Evolutionary conservation across 2,113 vertebrate species (phyloP).

Genomic region (Sus scrofa): DNA sequence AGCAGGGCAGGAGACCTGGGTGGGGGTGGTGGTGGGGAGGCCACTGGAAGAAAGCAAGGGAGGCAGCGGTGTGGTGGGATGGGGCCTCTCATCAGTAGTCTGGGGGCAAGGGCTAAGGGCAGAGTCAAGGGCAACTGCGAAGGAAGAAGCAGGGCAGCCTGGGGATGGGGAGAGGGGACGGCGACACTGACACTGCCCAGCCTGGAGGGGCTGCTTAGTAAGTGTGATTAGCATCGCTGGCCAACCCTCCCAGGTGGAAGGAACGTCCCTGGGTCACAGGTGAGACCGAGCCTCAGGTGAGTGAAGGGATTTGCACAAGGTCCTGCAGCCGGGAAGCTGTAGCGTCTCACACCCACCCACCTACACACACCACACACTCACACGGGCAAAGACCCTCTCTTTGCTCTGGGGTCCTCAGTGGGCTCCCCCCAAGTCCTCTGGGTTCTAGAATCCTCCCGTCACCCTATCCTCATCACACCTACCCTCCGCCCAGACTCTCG

Average conservation of each 20-base stretch:
- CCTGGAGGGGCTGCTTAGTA: neutral
- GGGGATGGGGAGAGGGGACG: accelerated
- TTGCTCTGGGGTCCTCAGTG: neutral
- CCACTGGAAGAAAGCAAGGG: neutral
- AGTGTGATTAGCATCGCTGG: no score
- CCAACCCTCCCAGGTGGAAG: neutral
- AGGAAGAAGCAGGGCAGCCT: neutral
- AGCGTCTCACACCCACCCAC: no score
- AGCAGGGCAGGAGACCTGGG: neutral
- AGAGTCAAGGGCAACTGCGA: neutral
- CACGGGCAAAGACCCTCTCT: no score
- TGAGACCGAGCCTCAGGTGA: neutral
- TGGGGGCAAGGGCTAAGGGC: neutral
- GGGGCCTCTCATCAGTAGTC: neutral
- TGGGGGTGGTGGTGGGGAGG: accelerated
- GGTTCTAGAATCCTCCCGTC: neutral
- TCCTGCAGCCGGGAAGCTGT: neutral
- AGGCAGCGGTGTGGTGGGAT: neutral
- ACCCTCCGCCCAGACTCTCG: neutral
- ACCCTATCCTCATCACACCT: neutral
- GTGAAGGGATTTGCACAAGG: neutral
- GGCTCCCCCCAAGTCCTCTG: neutral
- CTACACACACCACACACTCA: no score
- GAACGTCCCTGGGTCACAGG: no score
- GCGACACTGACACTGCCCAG: neutral